phyloP scores from a whole-genome alignment of 2,797 vertebrate species.

The Acipenser ruthenus region DNA sequence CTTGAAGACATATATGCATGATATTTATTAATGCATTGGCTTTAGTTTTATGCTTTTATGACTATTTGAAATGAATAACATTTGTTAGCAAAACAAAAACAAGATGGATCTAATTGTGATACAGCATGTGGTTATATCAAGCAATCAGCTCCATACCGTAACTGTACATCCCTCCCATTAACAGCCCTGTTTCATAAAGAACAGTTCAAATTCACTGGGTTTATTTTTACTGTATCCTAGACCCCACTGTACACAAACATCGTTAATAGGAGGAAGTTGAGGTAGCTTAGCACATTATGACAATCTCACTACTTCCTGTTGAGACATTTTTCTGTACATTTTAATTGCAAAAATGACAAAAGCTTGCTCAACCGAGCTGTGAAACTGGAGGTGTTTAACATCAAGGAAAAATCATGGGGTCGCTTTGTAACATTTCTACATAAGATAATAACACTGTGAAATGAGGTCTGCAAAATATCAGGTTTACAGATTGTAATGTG shows the following conservation, averaged over 20 bases:
- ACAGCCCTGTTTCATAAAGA: not conserved
- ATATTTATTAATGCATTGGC: no score
- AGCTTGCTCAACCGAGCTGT: not conserved
- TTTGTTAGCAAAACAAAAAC: not conserved
- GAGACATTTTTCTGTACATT: not conserved
- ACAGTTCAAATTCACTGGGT: not conserved
- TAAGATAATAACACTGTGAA: no score
- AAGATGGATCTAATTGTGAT: not conserved
- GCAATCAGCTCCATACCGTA: not conserved
- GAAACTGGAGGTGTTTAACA: not conserved
- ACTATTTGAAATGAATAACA: no score
- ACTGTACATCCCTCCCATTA: not conserved
- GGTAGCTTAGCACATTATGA: not conserved
- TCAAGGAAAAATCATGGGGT: not conserved
- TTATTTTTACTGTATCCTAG: not conserved
- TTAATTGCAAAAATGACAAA: not conserved
- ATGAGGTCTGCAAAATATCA: no score
- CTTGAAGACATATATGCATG: no score
- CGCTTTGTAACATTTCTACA: no score
- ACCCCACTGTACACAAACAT: not conserved
- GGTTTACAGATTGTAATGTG: no score
- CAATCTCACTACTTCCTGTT: not conserved
- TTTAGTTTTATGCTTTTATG: no score
- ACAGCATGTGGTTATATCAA: not conserved
- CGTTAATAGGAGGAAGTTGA: not conserved